Percentiles rank a stretch among this genome's conserved stretches.
Evolutionary conservation across 2,888 invertebrate genomes (phyloP).

Genomic region (Lydus trimaculatus): DNA sequence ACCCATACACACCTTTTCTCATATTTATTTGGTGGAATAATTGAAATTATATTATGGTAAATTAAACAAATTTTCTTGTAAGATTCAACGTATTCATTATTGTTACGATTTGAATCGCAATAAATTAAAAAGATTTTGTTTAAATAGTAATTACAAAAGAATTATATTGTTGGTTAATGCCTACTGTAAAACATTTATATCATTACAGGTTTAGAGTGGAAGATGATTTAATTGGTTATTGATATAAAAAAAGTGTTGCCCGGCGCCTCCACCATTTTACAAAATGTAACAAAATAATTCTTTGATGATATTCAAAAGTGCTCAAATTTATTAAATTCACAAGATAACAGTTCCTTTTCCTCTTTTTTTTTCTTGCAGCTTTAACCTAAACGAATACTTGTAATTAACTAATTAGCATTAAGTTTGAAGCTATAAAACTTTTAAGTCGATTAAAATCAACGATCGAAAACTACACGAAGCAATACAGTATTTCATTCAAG

Average conservation of each 20-base stretch:
- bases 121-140: neutral
- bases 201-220: neutral
- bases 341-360: neutral
- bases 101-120: neutral
- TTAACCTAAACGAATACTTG: neutral
- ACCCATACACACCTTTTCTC: no score
- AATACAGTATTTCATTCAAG: neutral
- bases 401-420: neutral
- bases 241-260: neutral
- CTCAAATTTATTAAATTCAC: neutral
- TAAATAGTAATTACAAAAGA: neutral
- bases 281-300: no score
- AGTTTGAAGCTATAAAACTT: neutral
- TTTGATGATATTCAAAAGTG: no score
- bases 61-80: slow-evolving; percentile 25
- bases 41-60: slow-evolving; percentile 29
- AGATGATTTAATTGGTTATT: neutral
- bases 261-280: neutral
- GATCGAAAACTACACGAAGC: neutral
- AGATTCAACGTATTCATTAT: neutral
- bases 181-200: neutral
- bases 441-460: slow-evolving; percentile 1
- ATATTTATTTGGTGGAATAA: no score
- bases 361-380: no score
- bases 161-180: neutral